Base-by-base conservation (phyloP, 2,888 invertebrate genomes). In the Chrysotoxum bicinctum region DNA sequence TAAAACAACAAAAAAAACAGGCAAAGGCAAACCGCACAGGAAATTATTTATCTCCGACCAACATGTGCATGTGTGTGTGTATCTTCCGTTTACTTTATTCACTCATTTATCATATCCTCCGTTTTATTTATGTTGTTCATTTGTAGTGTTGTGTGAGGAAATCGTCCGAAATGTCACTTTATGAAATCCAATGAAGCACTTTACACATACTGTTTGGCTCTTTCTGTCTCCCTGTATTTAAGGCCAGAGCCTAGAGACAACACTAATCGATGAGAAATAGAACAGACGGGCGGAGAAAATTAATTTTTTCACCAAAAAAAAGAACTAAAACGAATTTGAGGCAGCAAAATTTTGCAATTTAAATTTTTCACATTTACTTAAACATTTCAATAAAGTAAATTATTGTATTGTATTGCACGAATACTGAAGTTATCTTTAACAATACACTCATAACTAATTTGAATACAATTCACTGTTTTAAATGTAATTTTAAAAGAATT, bases 1-100 rank as follows among this genome's bases (percentile, higher is more conserved):
- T 19, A 9, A 64, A 64, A 30, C 26, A 64, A 64, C 50, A 80
- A 73, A 81, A 84, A 74, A 76, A 14, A 14, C 19, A 35, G 14
- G 35, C 19, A 58, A n/a, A 50, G n/a, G 56, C 81, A 62, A 62
- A 64, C 80, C 72, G 64, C 75, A 86, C 85, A 86, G 85, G 85
- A 86, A 86, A 86, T 86, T 86, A 86, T 86, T 86, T 86, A 86
- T 86, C 85, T 86, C 56, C 60, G 58, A 85, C 45, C 45, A 77
- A 58, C 69, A 72, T 64, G 66, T 52, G 43, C 32, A 60, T 50
- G 35, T 68, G 45, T 54, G 60, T 77, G 69, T 84, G 79, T 79
- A 75, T 70, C 69, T 79, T 66, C 79, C 84, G 72, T 81, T 72
- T 80, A 76, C 66, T 58, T 64, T 64, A 64, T 45, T 45, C 66